These are phyloP conservation scores for Opisthograptis luteolata DNA, from an alignment of 2,888 invertebrate species.

Conservation along the genomic window DNA sequence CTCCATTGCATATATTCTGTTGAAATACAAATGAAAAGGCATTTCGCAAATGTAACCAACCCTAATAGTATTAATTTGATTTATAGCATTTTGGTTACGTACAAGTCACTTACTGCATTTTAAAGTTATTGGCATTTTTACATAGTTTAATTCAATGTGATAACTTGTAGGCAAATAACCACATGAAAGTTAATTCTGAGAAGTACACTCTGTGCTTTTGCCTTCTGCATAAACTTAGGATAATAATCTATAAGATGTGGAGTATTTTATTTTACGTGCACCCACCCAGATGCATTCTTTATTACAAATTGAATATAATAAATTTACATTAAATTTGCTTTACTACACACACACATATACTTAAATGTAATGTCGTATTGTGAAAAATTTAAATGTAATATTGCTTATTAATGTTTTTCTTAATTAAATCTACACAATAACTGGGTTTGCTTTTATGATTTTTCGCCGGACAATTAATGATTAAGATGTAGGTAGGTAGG, in stretches of 20 bases:
- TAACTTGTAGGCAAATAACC: constrained; percentile 42
- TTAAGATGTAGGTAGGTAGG: constrained; percentile 28
- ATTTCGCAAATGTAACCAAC: constrained; percentile 43
- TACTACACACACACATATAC: neutral
- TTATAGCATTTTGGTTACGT: constrained; percentile 43
- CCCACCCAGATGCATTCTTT: constrained; percentile 4
- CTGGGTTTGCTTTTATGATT: constrained; percentile 7
- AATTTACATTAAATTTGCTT: neutral
- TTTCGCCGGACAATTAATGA: constrained; percentile 16
- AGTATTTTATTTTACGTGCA: constrained; percentile 14
- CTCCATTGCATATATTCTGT: constrained; percentile 42
- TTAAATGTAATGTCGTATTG: too few species aligned
- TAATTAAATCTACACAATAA: neutral
- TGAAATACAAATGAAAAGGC: constrained; percentile 36
- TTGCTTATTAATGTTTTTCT: neutral
- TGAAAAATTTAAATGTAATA: too few species aligned
- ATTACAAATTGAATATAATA: neutral
- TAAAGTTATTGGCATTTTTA: constrained; percentile 37
- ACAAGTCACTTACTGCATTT: constrained; percentile 45
- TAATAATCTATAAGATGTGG: constrained; percentile 22
- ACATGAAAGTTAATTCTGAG: constrained; percentile 37
- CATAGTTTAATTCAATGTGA: constrained; percentile 41
- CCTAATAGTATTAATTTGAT: constrained; percentile 46
- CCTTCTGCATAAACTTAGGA: constrained; percentile 31
- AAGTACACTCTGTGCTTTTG: constrained; percentile 33